These are phyloP conservation scores for Rhinogobius similis DNA, from an alignment of 2,113 vertebrate species.

Conservation along the genomic window DNA sequence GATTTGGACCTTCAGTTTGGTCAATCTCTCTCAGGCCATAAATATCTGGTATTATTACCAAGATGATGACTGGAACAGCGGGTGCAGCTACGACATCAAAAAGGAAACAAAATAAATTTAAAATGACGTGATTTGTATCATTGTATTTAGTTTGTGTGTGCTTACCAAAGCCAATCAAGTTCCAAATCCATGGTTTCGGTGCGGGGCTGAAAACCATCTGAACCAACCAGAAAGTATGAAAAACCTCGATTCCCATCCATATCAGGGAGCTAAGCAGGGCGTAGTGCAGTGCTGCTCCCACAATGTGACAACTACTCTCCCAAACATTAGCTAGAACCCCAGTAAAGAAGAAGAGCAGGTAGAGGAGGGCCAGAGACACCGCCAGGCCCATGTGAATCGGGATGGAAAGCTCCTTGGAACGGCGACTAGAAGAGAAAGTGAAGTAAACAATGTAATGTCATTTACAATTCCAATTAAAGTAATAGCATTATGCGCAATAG, in stretches of 20 bases:
- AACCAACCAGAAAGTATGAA: constrained; percentile 78
- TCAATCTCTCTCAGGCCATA: constrained; percentile 64
- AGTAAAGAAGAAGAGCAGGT: constrained; percentile 71
- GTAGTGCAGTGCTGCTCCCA: constrained; percentile 73
- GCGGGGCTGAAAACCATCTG: constrained; percentile 63
- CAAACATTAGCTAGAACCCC: constrained; percentile 69
- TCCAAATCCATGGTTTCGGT: constrained; percentile 58
- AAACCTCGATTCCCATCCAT: constrained; percentile 80
- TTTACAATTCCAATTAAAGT: too few species aligned
- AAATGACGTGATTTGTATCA: too few species aligned
- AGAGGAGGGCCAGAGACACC: constrained; percentile 60
- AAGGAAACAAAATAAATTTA: not conserved
- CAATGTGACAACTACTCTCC: constrained; percentile 41
- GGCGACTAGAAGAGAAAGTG: constrained; percentile 21
- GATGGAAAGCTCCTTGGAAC: constrained; percentile 50
- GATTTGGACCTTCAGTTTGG: constrained; percentile 39
- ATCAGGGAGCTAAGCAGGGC: constrained; percentile 69
- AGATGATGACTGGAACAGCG: constrained; percentile 53
- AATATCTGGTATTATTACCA: constrained; percentile 58
- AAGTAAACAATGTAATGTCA: too few species aligned
- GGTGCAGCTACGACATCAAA: constrained; percentile 59
- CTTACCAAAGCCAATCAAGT: constrained; percentile 75
- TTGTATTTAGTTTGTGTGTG: not conserved
- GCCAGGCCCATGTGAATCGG: constrained; percentile 72
- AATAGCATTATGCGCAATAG: too few species aligned